phyloP scores from a whole-genome alignment of 2,888 invertebrate species.

The Psylliodes chrysocephalus region DNA sequence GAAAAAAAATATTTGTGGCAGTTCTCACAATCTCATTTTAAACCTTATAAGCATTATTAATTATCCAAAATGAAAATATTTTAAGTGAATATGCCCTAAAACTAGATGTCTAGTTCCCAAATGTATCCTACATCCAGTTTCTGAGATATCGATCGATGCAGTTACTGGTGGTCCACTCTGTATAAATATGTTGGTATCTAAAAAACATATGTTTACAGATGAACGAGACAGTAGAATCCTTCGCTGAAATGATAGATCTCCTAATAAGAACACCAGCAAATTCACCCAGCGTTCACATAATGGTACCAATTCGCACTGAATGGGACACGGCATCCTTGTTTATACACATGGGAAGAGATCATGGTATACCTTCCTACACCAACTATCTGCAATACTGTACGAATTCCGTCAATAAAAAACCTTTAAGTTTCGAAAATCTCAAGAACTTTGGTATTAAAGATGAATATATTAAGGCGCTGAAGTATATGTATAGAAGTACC shows the following conservation, averaged over 20 bases:
- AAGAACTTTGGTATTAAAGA: constrained; percentile 68
- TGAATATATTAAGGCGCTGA: constrained; percentile 71
- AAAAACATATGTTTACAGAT: too few species aligned
- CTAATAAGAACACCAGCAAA: constrained; percentile 74
- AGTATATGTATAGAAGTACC: constrained; percentile 74
- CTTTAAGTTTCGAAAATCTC: constrained; percentile 65
- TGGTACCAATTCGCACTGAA: constrained; percentile 59
- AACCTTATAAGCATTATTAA: too few species aligned
- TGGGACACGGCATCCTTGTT: constrained; percentile 67
- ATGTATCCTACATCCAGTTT: too few species aligned
- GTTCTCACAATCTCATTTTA: too few species aligned
- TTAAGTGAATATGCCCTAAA: too few species aligned
- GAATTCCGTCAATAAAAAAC: constrained; percentile 55
- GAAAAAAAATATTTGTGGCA: too few species aligned
- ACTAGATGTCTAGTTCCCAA: too few species aligned
- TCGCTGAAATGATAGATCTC: constrained; percentile 68
- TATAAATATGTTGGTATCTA: too few species aligned
- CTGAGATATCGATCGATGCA: too few species aligned
- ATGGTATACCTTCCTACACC: constrained; percentile 81
- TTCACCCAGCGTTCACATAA: constrained; percentile 69
- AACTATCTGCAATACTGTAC: constrained; percentile 75
- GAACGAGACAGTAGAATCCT: constrained; percentile 67
- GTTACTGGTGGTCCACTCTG: too few species aligned
- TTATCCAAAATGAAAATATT: too few species aligned
- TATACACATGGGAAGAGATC: constrained; percentile 78